Base-by-base conservation (phyloP, 2,888 invertebrate genomes). In the Halocaridina rubra region DNA sequence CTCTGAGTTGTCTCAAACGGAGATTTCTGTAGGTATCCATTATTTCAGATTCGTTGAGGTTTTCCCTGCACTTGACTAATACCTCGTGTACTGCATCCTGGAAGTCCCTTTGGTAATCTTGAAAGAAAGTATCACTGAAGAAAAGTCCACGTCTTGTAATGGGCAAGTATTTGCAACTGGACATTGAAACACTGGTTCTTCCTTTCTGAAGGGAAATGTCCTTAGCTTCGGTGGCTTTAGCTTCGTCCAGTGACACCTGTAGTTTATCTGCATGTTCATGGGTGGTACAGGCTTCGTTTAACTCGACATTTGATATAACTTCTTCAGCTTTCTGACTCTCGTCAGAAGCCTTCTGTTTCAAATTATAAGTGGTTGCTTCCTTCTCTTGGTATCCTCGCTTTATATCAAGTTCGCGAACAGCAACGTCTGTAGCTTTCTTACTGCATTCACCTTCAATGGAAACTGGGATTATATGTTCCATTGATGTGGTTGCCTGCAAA, bases 121-220 rank as follows among this genome's bases (percentile, higher is more conserved):
- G 33, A 74, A 87, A 87, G 79, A 85, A 86, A 10, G 85, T 80
- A 61, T 87, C 87, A 46, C 53, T 76, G 80, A 85, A 85, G 84
- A 87, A 87, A 27, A 39, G 61, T 4, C 82, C 82, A 32, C 67
- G 24, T 2, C n/a, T 69, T 22, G 27, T 29, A 10, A 69, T 30
- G 4, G 24, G 16, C 1, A 67, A 7, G 16, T 67, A 22, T 64
- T 13, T 64, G n/a, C n/a, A n/a, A n/a, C n/a, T n/a, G n/a, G n/a
- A n/a, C n/a, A n/a, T n/a, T n/a, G n/a, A n/a, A n/a, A n/a, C n/a
- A n/a, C n/a, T n/a, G n/a, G n/a, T n/a, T n/a, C n/a, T n/a, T n/a
- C n/a, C n/a, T n/a, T n/a, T n/a, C n/a, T n/a, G n/a, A n/a, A n/a
- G n/a, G n/a, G n/a, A n/a, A n/a, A n/a, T n/a, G n/a, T n/a, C n/a